Percentiles rank a stretch among this genome's conserved stretches.
Conservation (phyloP, 1,140 invertebrate species). For the Melanaphis sacchari region DNA sequence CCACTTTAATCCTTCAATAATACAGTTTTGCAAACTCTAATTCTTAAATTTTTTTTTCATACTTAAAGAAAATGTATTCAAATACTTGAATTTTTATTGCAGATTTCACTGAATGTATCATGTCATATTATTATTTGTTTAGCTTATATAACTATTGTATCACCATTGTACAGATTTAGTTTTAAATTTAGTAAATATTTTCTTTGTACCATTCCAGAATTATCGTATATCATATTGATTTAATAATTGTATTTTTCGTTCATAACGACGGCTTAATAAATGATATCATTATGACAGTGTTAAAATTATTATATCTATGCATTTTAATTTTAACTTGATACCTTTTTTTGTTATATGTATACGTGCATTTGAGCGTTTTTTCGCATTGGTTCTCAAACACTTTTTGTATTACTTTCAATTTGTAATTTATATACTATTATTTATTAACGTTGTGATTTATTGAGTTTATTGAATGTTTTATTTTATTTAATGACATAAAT, state of each 20-base stretch:
- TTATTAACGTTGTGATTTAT: not conserved
- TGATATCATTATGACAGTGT: not conserved
- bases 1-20: not conserved
- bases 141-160: too few species aligned
- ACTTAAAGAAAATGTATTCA: not conserved
- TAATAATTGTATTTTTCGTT: not conserved
- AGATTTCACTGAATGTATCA: too few species aligned
- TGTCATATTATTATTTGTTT: too few species aligned
- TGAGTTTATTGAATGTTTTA: not conserved
- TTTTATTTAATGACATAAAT: not conserved
- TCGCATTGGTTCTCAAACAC: not conserved
- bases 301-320: not conserved
- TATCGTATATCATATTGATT: not conserved
- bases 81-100: not conserved
- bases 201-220: too few species aligned
- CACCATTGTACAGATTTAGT: too few species aligned
- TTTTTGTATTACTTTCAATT: not conserved
- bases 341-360: not conserved
- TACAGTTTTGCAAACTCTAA: not conserved
- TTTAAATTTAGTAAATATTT: too few species aligned
- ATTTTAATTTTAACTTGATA: not conserved
- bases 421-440: not conserved
- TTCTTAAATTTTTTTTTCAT: not conserved
- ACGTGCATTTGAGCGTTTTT: not conserved
- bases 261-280: not conserved